Percentiles rank a stretch among this genome's conserved stretches.
These are phyloP conservation scores for Himantopus leucocephalus DNA, from an alignment of 2,113 vertebrate genomes.

Conservation along the genomic window DNA sequence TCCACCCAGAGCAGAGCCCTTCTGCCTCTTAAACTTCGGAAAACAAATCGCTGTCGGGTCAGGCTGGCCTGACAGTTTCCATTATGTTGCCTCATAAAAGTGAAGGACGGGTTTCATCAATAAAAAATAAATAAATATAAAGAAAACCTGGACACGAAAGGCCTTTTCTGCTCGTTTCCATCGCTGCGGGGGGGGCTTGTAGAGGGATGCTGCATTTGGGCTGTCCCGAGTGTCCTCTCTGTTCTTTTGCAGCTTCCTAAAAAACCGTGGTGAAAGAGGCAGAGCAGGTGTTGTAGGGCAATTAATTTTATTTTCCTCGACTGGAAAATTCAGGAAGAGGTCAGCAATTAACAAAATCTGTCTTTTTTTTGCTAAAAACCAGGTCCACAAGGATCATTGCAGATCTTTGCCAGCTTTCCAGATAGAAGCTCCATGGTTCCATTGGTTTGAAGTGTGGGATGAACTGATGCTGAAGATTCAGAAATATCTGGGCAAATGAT, in stretches of 20 bases:
- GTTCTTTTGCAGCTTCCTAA: neutral
- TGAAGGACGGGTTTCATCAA: neutral
- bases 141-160: neutral
- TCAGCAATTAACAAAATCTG: neutral
- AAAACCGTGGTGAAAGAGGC: neutral
- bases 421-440: neutral
- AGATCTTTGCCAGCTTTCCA: neutral
- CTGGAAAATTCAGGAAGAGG: neutral
- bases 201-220: neutral
- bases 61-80: conserved; percentile 55
- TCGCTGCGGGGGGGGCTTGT: neutral
- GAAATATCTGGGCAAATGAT: neutral
- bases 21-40: neutral
- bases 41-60: neutral
- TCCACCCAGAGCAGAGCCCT: neutral
- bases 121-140: neutral
- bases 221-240: neutral
- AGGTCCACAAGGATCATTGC: neutral
- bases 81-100: conserved; percentile 31
- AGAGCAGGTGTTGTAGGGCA: neutral
- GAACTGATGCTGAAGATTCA: neutral
- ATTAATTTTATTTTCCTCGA: neutral
- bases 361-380: neutral
- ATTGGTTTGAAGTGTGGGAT: neutral
- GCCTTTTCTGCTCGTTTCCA: neutral